Base-by-base conservation (phyloP, 2,797 vertebrate genomes). In the Gadopsis bispinosus region DNA sequence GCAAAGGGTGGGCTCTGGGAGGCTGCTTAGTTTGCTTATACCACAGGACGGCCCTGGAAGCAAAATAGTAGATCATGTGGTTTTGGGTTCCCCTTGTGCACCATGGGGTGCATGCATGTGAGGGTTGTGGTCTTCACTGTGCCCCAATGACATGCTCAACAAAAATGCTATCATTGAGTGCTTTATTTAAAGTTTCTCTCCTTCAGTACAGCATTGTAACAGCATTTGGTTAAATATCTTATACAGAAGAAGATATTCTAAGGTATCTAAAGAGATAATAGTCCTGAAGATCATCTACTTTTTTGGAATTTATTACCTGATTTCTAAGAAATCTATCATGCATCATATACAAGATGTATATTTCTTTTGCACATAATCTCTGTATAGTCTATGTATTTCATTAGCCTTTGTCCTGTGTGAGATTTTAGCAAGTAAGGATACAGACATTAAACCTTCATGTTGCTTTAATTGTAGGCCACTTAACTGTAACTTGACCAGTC, bases 21-120 rank as follows among this genome's bases (percentile, higher is more conserved):
- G 19, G 59, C 50, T 56, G 31, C 33, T 72, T 37, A 0, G 53
- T 59, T 66, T 47, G 5, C 35, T 31, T 55, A 4, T 11, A 69
- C 68, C 75, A 64, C 50, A 62, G 0, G 47, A 73, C 59, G 58
- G 26, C 73, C 50, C 31, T 68, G 17, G 47, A 65, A 77, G 69
- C 79, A 61, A 79, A n/a, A 69, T 77, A 69, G 33, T 77, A 70
- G 56, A 16, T 85, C 65, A 58, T 68, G 73, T 67, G 64, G 70
- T 73, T 84, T 54, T 19, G 19, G 56, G 68, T 45, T 60, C 62
- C 74, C 26, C 31, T 48, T 9, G 5, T 56, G 58, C 20, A n/a
- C 59, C 63, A 19, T 20, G 41, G 43, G 61, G 56, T 61, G 43
- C 54, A 60, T 41, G 11, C 1, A 8, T 41, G 39, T 14, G 39